Conservation (phyloP, 2,113 vertebrate genomes). For the Tor tambroides region DNA sequence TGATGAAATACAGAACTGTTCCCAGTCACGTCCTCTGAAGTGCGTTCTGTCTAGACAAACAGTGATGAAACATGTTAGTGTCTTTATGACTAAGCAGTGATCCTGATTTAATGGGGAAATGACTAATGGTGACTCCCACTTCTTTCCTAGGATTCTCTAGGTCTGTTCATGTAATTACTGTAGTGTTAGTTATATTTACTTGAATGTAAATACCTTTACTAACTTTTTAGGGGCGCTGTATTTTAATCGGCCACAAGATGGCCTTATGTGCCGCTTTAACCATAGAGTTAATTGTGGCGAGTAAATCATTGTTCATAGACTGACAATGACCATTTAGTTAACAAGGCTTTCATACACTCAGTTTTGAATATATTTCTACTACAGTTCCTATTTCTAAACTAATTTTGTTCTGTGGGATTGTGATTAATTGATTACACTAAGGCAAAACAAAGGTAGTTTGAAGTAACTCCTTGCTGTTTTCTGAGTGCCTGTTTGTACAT, state of each 20-base stretch:
- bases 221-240: background rate
- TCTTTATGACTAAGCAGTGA: background rate
- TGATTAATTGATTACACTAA: background rate
- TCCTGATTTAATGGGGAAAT: background rate
- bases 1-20: background rate
- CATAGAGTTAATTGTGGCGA: background rate
- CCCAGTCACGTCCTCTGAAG: background rate
- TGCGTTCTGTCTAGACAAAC: background rate
- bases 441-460: background rate
- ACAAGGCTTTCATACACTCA: background rate
- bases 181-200: background rate
- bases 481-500: conserved; percentile 13
- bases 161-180: background rate
- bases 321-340: background rate
- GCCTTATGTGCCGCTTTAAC: background rate
- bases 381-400: background rate
- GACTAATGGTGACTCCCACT: background rate
- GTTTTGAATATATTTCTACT: background rate
- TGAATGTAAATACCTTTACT: background rate
- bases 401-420: background rate
- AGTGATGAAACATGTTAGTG: background rate
- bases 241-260: conserved; percentile 19
- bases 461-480: background rate
- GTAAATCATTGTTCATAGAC: background rate
- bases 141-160: background rate